Conservation (phyloP, 2,797 vertebrate species). For the Toxotes lorentzi region DNA sequence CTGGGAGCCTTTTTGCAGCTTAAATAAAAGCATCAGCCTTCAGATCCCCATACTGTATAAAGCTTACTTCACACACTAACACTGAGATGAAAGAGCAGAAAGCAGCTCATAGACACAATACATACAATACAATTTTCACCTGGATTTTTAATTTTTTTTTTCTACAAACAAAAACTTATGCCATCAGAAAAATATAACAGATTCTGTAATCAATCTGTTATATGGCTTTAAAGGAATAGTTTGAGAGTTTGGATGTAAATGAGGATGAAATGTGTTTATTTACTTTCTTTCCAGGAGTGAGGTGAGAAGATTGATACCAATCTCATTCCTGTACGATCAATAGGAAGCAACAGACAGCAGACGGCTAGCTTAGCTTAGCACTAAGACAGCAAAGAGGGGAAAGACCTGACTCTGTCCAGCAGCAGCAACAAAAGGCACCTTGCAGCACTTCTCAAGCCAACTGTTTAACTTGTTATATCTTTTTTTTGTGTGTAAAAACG, state of each 20-base stretch:
- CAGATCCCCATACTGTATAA: background rate
- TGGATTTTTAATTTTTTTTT: background rate
- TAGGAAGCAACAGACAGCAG: background rate
- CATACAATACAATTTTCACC: too few relatives aligned
- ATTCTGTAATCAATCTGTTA: too few relatives aligned
- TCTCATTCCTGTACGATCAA: background rate
- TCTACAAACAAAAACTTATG: background rate
- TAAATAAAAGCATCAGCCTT: background rate
- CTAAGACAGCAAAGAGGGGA: background rate
- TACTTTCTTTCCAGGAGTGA: too few relatives aligned
- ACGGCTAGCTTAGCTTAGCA: background rate
- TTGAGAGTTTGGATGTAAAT: background rate
- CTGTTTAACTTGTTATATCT: background rate
- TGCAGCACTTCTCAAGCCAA: background rate
- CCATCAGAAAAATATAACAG: too few relatives aligned
- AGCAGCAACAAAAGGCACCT: background rate
- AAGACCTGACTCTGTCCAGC: background rate
- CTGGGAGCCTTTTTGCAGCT: too few relatives aligned
- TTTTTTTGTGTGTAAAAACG: background rate
- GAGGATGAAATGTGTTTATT: too few relatives aligned
- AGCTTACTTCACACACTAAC: background rate
- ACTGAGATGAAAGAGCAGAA: too few relatives aligned
- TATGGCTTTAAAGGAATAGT: background rate
- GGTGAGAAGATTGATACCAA: background rate
- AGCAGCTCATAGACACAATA: too few relatives aligned